Base-by-base conservation (phyloP, 2,797 vertebrate genomes). In the Poecilia gillii region DNA sequence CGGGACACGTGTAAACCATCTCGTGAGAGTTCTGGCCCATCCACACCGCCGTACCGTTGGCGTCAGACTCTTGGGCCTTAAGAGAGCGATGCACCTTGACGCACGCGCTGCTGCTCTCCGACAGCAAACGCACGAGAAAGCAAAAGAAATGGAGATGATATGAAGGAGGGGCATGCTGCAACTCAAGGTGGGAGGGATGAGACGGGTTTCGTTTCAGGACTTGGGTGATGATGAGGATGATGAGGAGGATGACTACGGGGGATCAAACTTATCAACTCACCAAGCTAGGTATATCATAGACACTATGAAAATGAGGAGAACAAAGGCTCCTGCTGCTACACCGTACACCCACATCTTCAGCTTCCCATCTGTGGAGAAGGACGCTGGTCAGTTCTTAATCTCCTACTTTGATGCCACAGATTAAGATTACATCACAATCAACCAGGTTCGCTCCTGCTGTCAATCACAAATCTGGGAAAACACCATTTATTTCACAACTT, bases 211-310 rank as follows among this genome's bases (percentile, higher is more conserved):
- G n/a, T 78, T 86, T 82, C 9, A 90, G 83, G 88, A 84, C 80
- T 74, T 88, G 88, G 86, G 83, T 71, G 23, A 74, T 74, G 51
- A 55, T 6, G 9, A n/a, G 3, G 25, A n/a, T 2, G 8, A 53
- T 46, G 45, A 14, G 6, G 33, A 36, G 36, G 53, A 55, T 5
- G 9, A 55, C 23, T n/a, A n/a, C 3, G 64, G 82, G 80, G 66
- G 78, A 87, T 84, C 66, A 89, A 88, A 90, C 70, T 57, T 8
- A 31, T 85, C 59, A 89, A 98, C 98, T 99, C 96, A 99, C 99
- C 99, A 99, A 93, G 98, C 98, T 95, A 99, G 97, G 96, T 99
- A 99, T 96, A 98, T 97, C 98, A 99, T 98, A 95, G 99, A 99
- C 94, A 98, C 96, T 96, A 99, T 95, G 96, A 99, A 99, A 94